Evolutionary conservation across 2,888 invertebrate species (phyloP).

Genomic region (Myopa tessellatipennis): DNA sequence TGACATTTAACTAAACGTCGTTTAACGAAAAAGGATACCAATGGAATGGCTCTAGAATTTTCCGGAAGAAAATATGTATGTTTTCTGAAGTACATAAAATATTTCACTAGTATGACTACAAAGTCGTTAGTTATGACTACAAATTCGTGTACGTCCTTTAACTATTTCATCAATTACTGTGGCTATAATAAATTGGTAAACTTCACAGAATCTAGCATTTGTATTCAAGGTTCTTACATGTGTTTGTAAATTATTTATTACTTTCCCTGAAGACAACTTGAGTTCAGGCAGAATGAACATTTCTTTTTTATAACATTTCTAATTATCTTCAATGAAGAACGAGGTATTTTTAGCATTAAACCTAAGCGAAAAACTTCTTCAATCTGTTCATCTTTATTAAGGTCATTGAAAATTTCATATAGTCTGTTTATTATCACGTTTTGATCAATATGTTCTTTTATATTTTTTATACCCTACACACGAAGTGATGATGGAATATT

Average conservation of each 20-base stretch:
- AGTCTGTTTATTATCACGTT: not conserved
- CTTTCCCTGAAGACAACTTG: conserved; percentile 66
- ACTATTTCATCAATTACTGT: conserved; percentile 79
- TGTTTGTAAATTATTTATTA: conserved; percentile 11
- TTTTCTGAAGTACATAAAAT: no score
- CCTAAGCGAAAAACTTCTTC: conserved; percentile 86
- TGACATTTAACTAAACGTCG: no score
- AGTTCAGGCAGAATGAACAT: conserved; percentile 72
- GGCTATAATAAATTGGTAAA: conserved; percentile 83
- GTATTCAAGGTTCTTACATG: conserved; percentile 90
- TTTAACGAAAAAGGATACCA: no score
- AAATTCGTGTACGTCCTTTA: conserved; percentile 70
- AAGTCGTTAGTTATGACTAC: conserved; percentile 75
- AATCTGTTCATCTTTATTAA: conserved; percentile 75
- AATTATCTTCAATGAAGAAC: conserved; percentile 84
- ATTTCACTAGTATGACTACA: conserved; percentile 79
- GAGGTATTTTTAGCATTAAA: conserved; percentile 83
- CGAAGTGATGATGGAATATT: no score
- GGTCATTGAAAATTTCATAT: conserved; percentile 66
- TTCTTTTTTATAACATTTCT: conserved; percentile 68
- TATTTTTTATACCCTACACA: no score
- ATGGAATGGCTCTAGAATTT: no score
- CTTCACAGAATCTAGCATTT: conserved; percentile 84
- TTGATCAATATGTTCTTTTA: conserved; percentile 71
- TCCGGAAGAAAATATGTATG: no score